Base-by-base conservation (phyloP, 1,140 invertebrate genomes). In the Monomorium pharaonis region DNA sequence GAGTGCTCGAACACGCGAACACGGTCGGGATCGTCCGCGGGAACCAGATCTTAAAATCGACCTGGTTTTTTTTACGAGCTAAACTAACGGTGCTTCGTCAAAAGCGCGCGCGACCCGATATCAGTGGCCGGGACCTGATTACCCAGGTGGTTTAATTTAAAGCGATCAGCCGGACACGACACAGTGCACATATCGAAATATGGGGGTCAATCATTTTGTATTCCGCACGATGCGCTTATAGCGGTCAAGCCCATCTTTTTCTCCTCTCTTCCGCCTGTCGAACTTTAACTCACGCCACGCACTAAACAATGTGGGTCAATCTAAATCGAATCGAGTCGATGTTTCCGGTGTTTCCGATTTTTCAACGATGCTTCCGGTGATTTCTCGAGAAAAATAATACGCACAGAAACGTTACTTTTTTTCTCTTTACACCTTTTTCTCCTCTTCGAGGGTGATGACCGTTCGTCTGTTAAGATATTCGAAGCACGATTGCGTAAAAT, bases 181-280 rank as follows among this genome's bases (percentile, higher is more conserved):
- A 24, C 51, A 18, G 18, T 27, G 37, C 27, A 44, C 65, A 56
- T 83, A 74, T 83, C 54, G 42, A 74, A 74, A 72, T 81, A 81
- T 72, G 37, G 37, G 49, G 65, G 78, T 81, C 78, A 81, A 81
- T 72, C 24, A 81, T 58, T 81, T 56, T 33, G 78, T 81, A 81
- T 81, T 81, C 78, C 51, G 24, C 24, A 7, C 65, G 24, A 81
- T 74, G 54, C 67, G 27, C 78, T 74, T 83, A n/a, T n/a, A 83
- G 54, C 78, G 78, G 42, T 83, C 49, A 24, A 18, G 24, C 14
- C 67, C 49, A 44, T 24, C 78, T 54, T n/a, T n/a, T n/a, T n/a
- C 65, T 18, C 18, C 62, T 9, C 21, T 62, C 24, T 72, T 58
- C n/a, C 49, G 14, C 3, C 24, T 12, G 24, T 33, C 37, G 37